Conservation (phyloP, 30 jellyfish, hydroid and myxozoan genomes). For the Hydractinia symbiolongicarpus region DNA sequence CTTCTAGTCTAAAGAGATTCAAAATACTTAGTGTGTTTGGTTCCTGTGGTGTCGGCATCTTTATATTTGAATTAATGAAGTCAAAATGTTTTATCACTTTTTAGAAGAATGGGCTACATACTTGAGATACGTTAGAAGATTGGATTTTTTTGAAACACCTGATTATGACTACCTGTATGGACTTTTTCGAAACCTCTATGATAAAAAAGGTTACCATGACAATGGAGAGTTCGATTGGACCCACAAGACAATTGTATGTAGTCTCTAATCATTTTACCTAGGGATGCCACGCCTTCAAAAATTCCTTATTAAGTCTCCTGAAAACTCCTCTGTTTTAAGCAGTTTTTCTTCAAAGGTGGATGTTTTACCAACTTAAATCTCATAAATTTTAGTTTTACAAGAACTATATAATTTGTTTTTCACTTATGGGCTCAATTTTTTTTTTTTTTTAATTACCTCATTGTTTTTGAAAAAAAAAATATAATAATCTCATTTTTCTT, state of each 20-base stretch:
- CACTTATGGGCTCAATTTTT: too few species aligned
- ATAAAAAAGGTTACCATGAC: conserved; percentile 77
- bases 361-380: too few species aligned
- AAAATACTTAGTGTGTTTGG: neutral
- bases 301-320: too few species aligned
- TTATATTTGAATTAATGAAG: neutral
- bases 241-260: conserved; percentile 83
- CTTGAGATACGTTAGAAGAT: conserved; percentile 80
- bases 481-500: too few species aligned
- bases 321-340: too few species aligned
- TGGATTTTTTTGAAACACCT: conserved; percentile 95
- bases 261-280: neutral
- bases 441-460: too few species aligned
- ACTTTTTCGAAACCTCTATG: conserved; percentile 73
- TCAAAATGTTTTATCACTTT: neutral
- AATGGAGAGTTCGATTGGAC: conserved; percentile 96
- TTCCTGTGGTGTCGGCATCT: neutral
- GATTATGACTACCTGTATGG: conserved; percentile 84
- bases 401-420: too few species aligned
- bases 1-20: neutral
- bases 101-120: conserved; percentile 96
- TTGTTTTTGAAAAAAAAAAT: too few species aligned
- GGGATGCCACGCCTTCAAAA: too few species aligned
- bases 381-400: too few species aligned
- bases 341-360: too few species aligned